These are phyloP conservation scores for Arvicanthis niloticus DNA, from an alignment of 2,113 vertebrate genomes.

Conservation along the genomic window DNA sequence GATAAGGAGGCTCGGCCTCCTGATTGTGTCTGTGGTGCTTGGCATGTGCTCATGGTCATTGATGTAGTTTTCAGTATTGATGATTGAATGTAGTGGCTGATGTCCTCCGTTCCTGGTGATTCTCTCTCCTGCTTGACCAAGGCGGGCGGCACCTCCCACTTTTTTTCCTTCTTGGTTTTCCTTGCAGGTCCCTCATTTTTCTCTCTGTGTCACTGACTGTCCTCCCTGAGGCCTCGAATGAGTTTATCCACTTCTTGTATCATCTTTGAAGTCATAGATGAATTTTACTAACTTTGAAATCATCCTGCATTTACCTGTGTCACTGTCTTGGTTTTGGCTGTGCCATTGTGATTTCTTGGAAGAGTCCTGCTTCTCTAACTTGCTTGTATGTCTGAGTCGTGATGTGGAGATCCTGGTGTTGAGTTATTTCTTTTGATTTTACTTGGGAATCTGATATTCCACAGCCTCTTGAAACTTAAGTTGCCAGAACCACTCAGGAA, in stretches of 20 bases:
- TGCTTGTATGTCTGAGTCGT: too few species aligned
- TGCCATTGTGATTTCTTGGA: background rate
- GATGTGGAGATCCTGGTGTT: background rate
- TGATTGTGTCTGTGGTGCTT: background rate
- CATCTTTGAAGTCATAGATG: background rate
- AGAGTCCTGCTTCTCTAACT: background rate
- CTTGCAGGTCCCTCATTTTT: background rate
- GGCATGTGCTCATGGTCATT: background rate
- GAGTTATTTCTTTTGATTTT: background rate
- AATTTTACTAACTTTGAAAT: background rate
- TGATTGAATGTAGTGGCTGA: background rate
- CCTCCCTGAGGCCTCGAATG: too few species aligned
- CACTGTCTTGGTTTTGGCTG: background rate
- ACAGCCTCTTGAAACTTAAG: background rate
- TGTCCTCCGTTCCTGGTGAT: background rate
- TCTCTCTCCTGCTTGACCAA: background rate
- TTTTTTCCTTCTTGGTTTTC: background rate
- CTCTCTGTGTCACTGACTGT: background rate
- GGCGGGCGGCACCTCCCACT: background rate
- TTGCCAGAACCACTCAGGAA: background rate
- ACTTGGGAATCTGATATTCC: background rate
- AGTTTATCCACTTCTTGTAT: background rate
- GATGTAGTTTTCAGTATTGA: background rate
- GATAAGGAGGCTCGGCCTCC: background rate
- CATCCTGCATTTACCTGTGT: background rate